Evolutionary conservation across 2,797 vertebrate genomes (phyloP).

Genomic region (Gadopsis bispinosus): DNA sequence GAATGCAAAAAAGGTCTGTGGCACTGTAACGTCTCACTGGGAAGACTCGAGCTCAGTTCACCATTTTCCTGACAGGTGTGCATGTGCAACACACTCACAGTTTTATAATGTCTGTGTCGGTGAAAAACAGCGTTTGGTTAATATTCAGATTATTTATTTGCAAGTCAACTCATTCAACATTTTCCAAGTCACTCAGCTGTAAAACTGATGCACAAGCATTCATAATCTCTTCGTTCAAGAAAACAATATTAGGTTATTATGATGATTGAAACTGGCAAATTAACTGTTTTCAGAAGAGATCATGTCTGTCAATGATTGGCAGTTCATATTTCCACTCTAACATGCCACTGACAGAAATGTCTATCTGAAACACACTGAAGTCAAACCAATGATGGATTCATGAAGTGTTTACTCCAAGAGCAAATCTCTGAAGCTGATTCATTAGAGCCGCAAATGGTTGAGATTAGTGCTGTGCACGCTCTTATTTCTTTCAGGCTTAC

Average conservation of each 20-base stretch:
- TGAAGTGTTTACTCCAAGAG: constrained; percentile 6
- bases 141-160: constrained; percentile 45
- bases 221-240: constrained; percentile 16
- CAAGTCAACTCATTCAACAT: constrained; percentile 36
- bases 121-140: constrained; percentile 32
- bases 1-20: not conserved
- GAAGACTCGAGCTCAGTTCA: constrained; percentile 16
- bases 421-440: constrained; percentile 22
- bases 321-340: constrained; percentile 22
- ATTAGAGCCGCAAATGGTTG: constrained; percentile 20
- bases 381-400: constrained; percentile 24
- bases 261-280: constrained; percentile 40
- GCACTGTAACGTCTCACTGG: constrained; percentile 7
- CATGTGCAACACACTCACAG: constrained; percentile 24
- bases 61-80: constrained; percentile 36
- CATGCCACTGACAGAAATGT: constrained; percentile 27
- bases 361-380: not conserved
- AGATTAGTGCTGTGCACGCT: constrained; percentile 9
- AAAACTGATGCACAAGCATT: constrained; percentile 34
- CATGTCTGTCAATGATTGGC: constrained; percentile 23
- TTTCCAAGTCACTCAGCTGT: constrained; percentile 27
- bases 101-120: constrained; percentile 28
- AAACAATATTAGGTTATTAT: constrained; percentile 22
- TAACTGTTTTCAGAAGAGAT: constrained; percentile 19
- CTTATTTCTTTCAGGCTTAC: constrained; percentile 11